A percentile compares a stretch with the other conserved stretches of the same genome.
Conservation (phyloP, 2,888 invertebrate species). For the Diploptera punctata region DNA sequence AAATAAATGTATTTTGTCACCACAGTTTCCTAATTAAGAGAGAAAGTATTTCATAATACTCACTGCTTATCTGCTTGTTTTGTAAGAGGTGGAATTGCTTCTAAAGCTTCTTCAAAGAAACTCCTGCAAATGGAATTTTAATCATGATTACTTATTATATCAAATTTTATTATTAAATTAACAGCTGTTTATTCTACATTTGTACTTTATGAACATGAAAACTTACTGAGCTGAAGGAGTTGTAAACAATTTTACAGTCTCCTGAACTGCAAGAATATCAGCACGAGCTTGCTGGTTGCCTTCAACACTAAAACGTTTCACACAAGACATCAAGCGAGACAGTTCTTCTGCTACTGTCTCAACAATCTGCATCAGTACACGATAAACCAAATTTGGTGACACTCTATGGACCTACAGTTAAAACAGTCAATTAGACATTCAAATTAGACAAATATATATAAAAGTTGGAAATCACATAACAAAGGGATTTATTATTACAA, state of each 20-base stretch:
- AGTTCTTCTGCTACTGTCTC: slow-evolving; percentile 94
- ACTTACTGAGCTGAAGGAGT: slow-evolving; percentile 70
- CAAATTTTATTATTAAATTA: too few species aligned
- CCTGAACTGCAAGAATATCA: slow-evolving; percentile 73
- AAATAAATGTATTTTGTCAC: too few species aligned
- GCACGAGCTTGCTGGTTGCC: slow-evolving; percentile 82
- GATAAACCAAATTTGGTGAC: slow-evolving; percentile 77
- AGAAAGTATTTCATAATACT: slow-evolving; percentile 30
- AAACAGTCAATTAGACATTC: slow-evolving; percentile 23
- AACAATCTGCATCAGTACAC: slow-evolving; percentile 76
- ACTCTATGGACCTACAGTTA: slow-evolving; percentile 80
- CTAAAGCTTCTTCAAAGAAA: slow-evolving; percentile 83
- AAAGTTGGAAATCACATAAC: too few species aligned
- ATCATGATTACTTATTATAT: too few species aligned
- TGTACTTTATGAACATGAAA: too few species aligned
- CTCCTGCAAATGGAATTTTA: slow-evolving; percentile 62
- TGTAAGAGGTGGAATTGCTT: slow-evolving; percentile 73
- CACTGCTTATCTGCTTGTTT: slow-evolving; percentile 60
- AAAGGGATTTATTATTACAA: too few species aligned
- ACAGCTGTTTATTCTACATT: too few species aligned
- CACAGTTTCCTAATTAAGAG: too few species aligned
- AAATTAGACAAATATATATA: neutral
- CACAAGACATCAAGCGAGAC: slow-evolving; percentile 84
- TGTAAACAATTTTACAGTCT: slow-evolving; percentile 68
- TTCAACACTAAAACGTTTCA: slow-evolving; percentile 69